Conservation (phyloP, 1,140 invertebrate genomes). For the Drosophila teissieri region DNA sequence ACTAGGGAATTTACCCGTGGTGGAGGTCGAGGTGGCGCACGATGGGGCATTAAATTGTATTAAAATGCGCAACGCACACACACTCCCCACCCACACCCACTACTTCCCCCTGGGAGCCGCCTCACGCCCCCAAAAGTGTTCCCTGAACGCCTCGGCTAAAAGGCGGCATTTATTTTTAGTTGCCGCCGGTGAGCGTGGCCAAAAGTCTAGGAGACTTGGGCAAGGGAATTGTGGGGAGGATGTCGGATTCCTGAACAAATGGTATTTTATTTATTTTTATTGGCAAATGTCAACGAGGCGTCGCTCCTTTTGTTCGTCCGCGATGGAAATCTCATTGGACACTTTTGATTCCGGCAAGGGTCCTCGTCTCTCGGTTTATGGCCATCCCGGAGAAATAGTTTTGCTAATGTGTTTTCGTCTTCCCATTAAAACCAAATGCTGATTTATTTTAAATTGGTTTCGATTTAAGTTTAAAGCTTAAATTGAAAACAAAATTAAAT, state of each 20-base stretch:
- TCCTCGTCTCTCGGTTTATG: conserved; percentile 29
- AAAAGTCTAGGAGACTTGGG: conserved; percentile 21
- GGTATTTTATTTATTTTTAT: conserved; percentile 81
- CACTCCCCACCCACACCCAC: conserved; percentile 24
- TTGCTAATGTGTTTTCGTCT: conserved; percentile 49
- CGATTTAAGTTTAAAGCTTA: conserved; percentile 15
- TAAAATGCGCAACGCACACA: conserved; percentile 79
- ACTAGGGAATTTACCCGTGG: conserved; percentile 2
- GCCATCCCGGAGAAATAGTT: conserved; percentile 43
- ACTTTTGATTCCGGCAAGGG: conserved; percentile 56
- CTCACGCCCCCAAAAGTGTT: conserved; percentile 52
- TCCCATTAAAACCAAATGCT: conserved; percentile 17
- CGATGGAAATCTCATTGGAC: conserved; percentile 50
- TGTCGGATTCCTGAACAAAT: conserved; percentile 58
- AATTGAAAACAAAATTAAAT: background rate
- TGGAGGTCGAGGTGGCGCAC: conserved; percentile 62
- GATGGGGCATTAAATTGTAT: conserved; percentile 80
- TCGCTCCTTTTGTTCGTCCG: conserved; percentile 56
- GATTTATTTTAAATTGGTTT: conserved; percentile 23
- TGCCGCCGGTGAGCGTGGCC: conserved; percentile 41
- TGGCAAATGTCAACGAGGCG: conserved; percentile 79
- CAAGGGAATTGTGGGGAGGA: conserved; percentile 3
- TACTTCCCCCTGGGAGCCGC: conserved; percentile 1
- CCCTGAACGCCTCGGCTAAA: conserved; percentile 64
- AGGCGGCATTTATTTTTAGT: conserved; percentile 76